phyloP scores from a whole-genome alignment of 2,888 invertebrate species.

The Cremastobaeus sp. region DNA sequence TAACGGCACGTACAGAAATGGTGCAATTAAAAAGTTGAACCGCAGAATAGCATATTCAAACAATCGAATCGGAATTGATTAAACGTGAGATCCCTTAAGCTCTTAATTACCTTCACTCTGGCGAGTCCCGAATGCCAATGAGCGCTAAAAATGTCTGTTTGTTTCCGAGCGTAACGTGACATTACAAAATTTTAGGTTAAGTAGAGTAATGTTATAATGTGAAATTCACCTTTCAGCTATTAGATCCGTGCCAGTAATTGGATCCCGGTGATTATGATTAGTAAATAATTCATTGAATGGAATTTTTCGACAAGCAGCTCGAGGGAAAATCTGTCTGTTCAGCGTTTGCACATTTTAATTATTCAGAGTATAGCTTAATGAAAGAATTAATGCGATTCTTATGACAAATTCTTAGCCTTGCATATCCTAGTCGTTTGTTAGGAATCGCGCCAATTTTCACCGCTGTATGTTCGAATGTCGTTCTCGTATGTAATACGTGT shows the following conservation, averaged over 20 bases:
- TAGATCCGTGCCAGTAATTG: conserved; percentile 32
- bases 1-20: no score
- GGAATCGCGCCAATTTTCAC: conserved; percentile 21
- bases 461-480: conserved; percentile 10
- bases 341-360: no score
- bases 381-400: conserved; percentile 41
- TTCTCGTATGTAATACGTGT: conserved; percentile 34
- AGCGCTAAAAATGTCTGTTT: no score
- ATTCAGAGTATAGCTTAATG: conserved; percentile 28
- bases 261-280: conserved; percentile 33
- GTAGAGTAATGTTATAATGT: conserved; percentile 22
- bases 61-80: no score
- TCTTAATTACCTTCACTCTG: no score
- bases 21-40: no score
- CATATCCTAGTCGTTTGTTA: conserved; percentile 29
- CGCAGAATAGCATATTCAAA: no score
- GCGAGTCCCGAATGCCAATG: no score
- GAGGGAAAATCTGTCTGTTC: no score
- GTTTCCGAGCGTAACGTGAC: conserved; percentile 6
- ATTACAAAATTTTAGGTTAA: conserved; percentile 18
- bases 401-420: conserved; percentile 22
- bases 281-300: no score
- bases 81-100: no score
- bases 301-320: no score
- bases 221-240: conserved; percentile 15